Conservation (phyloP, 1,140 invertebrate genomes). For the Drosophila funebris region DNA sequence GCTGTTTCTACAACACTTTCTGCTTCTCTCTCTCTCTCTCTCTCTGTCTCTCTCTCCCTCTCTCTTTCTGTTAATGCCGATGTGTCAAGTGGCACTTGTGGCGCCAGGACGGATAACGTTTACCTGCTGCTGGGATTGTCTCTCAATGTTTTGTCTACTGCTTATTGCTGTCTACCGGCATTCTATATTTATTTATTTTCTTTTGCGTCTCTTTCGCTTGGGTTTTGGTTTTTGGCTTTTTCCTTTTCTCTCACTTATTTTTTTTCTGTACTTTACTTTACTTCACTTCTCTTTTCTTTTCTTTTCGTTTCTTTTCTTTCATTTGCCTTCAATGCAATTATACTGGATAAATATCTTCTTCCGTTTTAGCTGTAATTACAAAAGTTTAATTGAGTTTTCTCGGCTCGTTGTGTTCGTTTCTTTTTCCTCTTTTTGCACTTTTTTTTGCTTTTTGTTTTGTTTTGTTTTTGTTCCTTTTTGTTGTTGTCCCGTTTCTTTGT, state of each 20-base stretch:
- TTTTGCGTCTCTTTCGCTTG: conserved; percentile 51
- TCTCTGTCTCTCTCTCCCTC: neutral
- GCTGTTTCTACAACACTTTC: neutral
- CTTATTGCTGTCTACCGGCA: conserved; percentile 20
- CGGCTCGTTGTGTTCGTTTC: conserved; percentile 74
- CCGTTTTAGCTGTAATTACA: conserved; percentile 84
- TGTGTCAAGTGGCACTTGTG: conserved; percentile 51
- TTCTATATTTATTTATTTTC: conserved; percentile 79
- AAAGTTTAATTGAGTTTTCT: conserved; percentile 84
- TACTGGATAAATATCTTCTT: conserved; percentile 84
- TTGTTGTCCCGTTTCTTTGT: conserved; percentile 27
- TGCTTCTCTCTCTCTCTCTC: conserved; percentile 11
- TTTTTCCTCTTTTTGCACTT: conserved; percentile 20
- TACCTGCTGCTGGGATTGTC: conserved; percentile 32
- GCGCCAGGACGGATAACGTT: conserved; percentile 11
- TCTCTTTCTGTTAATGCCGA: neutral
- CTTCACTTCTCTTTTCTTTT: conserved; percentile 22
- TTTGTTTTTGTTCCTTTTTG: conserved; percentile 23
- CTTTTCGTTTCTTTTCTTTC: conserved; percentile 62
- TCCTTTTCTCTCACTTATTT: conserved; percentile 1
- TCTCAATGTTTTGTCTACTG: conserved; percentile 29
- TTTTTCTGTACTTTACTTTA: conserved; percentile 21
- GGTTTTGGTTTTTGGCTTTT: conserved; percentile 54
- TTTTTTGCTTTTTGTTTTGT: conserved; percentile 32
- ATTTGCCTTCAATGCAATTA: conserved; percentile 84